A percentile compares a stretch with the other conserved stretches of the same genome.
phyloP scores from a whole-genome alignment of 2,888 invertebrate species.

The Cephalotes varians region DNA sequence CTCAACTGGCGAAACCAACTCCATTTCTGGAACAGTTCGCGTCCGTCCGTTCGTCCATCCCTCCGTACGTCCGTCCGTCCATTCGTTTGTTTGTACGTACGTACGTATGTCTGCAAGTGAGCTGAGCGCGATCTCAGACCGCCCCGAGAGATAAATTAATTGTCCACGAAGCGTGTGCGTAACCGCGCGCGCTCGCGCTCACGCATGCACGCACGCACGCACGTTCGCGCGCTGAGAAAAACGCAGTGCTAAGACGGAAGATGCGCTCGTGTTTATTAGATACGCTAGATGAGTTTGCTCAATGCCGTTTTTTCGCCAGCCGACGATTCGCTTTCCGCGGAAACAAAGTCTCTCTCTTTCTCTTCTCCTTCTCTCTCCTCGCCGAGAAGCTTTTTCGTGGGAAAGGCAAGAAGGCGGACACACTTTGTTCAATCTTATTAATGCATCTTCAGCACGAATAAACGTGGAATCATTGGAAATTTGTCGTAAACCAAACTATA shows the following conservation, averaged over 20 bases:
- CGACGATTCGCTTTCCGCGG: slow-evolving; percentile 49
- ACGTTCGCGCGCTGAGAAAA: slow-evolving; percentile 13
- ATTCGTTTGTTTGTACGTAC: neutral
- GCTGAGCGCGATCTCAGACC: slow-evolving; percentile 56
- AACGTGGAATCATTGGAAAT: neutral
- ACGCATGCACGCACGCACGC: slow-evolving; percentile 10
- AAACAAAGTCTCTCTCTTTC: slow-evolving; percentile 29
- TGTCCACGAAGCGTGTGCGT: slow-evolving; percentile 73
- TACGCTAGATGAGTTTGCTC: slow-evolving; percentile 66
- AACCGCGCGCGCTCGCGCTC: slow-evolving; percentile 51
- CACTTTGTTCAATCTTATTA: neutral
- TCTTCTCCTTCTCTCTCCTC: neutral
- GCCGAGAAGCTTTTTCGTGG: slow-evolving; percentile 34
- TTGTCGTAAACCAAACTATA: no score
- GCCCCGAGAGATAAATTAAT: slow-evolving; percentile 76
- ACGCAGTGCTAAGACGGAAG: slow-evolving; percentile 26
- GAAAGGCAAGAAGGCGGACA: slow-evolving; percentile 10
- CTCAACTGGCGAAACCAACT: slow-evolving; percentile 83
- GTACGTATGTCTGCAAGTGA: slow-evolving; percentile 16
- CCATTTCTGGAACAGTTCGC: slow-evolving; percentile 82
- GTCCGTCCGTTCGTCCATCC: slow-evolving; percentile 58
- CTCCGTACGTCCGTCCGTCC: neutral
- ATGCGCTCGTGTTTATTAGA: slow-evolving; percentile 77
- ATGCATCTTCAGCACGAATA: neutral
- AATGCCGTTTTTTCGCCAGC: slow-evolving; percentile 56